Percentiles rank a stretch among this genome's conserved stretches.
phyloP scores from a whole-genome alignment of 2,888 invertebrate species.

The Torymus aiolomorphi region DNA sequence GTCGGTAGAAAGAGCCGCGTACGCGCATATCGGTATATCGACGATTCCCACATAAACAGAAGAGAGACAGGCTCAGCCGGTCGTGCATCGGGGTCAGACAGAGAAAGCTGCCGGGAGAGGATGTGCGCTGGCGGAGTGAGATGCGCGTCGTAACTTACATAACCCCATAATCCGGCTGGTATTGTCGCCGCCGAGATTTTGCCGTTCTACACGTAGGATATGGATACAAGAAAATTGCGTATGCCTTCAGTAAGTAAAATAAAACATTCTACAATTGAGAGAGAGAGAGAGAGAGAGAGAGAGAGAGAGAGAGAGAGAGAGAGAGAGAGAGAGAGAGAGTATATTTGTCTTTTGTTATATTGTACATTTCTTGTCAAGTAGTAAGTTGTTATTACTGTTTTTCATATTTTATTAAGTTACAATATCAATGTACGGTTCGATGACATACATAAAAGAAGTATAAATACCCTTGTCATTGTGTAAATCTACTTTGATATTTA shows the following conservation, averaged over 20 bases:
- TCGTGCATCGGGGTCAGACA: constrained; percentile 70
- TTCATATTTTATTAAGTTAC: too few species aligned
- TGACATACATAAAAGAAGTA: not conserved
- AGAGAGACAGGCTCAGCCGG: constrained; percentile 29
- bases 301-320: too few species aligned
- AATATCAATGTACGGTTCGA: too few species aligned
- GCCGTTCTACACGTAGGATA: not conserved
- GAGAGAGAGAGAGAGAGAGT: too few species aligned
- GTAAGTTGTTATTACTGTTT: too few species aligned
- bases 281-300: too few species aligned
- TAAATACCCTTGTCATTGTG: too few species aligned
- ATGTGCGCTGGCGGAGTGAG: not conserved
- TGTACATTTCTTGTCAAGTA: too few species aligned
- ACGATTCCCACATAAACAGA: too few species aligned
- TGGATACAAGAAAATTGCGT: not conserved
- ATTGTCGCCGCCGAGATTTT: constrained; percentile 2
- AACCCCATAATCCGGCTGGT: constrained; percentile 30
- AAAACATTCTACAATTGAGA: too few species aligned
- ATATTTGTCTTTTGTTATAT: too few species aligned
- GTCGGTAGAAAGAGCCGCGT: not conserved
- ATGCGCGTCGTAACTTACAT: constrained; percentile 27
- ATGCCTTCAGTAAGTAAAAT: too few species aligned
- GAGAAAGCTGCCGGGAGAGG: constrained; percentile 71
- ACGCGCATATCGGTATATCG: not conserved
- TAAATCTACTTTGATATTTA: not conserved